Percentiles rank a stretch among this genome's conserved stretches.
Evolutionary conservation across 35 echinoderm and acorn worm genomes (phyloP).

Genomic region (Antedon bifida): DNA sequence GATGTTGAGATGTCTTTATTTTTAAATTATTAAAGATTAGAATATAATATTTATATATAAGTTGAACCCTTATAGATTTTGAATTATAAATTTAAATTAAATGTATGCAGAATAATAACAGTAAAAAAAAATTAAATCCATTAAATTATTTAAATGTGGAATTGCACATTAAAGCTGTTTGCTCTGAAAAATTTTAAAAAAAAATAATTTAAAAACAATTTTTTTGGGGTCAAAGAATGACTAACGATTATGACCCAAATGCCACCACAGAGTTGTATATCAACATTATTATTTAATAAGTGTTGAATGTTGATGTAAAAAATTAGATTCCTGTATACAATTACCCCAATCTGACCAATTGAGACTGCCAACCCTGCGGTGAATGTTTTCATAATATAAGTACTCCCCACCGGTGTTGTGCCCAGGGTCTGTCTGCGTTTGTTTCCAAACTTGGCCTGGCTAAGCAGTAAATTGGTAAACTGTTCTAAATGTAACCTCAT

Average conservation of each 20-base stretch:
- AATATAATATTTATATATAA: no score
- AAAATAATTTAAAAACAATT: not conserved
- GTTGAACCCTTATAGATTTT: no score
- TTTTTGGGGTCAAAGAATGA: not conserved
- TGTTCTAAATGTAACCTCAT: not conserved
- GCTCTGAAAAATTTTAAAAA: no score
- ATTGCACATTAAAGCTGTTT: no score
- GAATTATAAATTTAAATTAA: no score
- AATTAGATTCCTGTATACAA: not conserved
- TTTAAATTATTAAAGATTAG: no score
- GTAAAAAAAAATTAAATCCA: no score
- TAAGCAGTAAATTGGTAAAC: not conserved
- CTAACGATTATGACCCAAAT: not conserved
- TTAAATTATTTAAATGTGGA: no score
- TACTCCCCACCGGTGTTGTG: not conserved
- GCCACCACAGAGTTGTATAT: not conserved
- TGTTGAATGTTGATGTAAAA: not conserved
- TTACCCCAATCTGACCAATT: not conserved
- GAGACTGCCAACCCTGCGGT: not conserved
- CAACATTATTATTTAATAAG: not conserved
- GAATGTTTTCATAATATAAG: not conserved
- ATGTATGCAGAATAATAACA: no score
- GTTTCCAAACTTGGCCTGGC: not conserved
- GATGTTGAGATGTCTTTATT: no score
- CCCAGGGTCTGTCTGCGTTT: not conserved